A percentile compares a stretch with the other conserved stretches of the same genome.
Evolutionary conservation across 1,140 invertebrate genomes (phyloP).

Genomic region (Drosophila athabasca): DNA sequence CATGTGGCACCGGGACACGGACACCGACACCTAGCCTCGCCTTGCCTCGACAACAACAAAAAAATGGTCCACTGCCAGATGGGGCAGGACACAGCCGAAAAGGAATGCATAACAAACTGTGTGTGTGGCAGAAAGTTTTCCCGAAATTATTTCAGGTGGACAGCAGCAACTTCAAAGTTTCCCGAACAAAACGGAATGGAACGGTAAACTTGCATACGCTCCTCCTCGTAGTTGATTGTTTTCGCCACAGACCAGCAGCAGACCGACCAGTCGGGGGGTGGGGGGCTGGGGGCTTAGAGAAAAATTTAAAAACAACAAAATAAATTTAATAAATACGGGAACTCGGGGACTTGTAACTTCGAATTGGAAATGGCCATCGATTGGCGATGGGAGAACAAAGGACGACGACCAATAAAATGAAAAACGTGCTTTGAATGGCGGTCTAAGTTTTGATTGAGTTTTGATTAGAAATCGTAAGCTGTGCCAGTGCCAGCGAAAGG

Average conservation of each 20-base stretch:
- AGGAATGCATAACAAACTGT: slow-evolving; percentile 66
- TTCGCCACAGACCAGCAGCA: slow-evolving; percentile 17
- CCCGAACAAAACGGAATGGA: slow-evolving; percentile 30
- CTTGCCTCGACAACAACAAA: neutral
- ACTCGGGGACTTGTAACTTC: slow-evolving; percentile 63
- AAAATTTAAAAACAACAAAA: slow-evolving; percentile 42
- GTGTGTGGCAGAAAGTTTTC: slow-evolving; percentile 55
- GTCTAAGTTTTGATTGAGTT: slow-evolving; percentile 53
- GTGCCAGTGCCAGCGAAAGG: slow-evolving; percentile 30
- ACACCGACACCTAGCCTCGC: no score
- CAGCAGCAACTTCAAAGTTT: slow-evolving; percentile 64
- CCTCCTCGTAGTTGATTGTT: slow-evolving; percentile 38
- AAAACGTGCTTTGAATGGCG: slow-evolving; percentile 25
- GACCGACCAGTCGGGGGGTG: no score
- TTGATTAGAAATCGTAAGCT: slow-evolving; percentile 59
- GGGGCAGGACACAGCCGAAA: slow-evolving; percentile 17
- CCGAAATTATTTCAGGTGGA: slow-evolving; percentile 65
- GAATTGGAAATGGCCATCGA: slow-evolving; percentile 61
- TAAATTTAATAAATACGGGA: slow-evolving; percentile 56
- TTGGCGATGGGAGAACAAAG: neutral
- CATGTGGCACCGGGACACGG: neutral
- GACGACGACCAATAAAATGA: neutral
- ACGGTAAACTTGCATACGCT: slow-evolving; percentile 55
- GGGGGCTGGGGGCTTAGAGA: neutral
- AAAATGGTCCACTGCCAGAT: slow-evolving; percentile 30